Conservation (phyloP, 2,797 vertebrate genomes). For the Leptatherina wallacei region DNA sequence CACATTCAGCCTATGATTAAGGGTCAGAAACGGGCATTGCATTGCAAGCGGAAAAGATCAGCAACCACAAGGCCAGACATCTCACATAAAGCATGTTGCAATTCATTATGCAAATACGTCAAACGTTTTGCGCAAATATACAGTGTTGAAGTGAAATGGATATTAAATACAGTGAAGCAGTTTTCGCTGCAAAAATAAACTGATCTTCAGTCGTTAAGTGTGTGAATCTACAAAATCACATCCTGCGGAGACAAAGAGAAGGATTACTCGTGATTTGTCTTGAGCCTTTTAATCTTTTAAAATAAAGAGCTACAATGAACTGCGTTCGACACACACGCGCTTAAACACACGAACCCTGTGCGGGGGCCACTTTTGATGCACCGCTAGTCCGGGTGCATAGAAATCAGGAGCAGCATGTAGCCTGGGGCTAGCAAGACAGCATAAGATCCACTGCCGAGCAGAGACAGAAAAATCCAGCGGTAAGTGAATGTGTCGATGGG, state of each 20-base stretch:
- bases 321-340: conserved; percentile 16
- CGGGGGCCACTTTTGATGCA: conserved; percentile 63
- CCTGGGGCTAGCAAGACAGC: conserved; percentile 60
- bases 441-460: conserved; percentile 37
- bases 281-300: conserved; percentile 57
- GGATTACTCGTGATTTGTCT: conserved; percentile 59
- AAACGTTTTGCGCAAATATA: conserved; percentile 1
- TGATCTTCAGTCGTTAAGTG: conserved; percentile 50
- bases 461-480: conserved; percentile 32
- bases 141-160: background rate
- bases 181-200: conserved; percentile 39
- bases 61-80: conserved; percentile 5
- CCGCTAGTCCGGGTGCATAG: conserved; percentile 54
- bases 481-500: conserved; percentile 58
- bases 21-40: conserved; percentile 9
- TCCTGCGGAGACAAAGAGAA: conserved; percentile 37
- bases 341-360: conserved; percentile 34
- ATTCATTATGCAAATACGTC: conserved; percentile 13
- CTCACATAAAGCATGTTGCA: conserved; percentile 5
- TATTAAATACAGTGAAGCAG: conserved; percentile 30
- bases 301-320: conserved; percentile 51
- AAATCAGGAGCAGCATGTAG: conserved; percentile 67
- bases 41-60: conserved; percentile 11
- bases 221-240: conserved; percentile 62
- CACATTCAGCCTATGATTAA: conserved; percentile 23